Percentiles rank a stretch among this genome's conserved stretches.
Evolutionary conservation across 1,140 invertebrate genomes (phyloP).

Genomic region (Drosophila eugracilis): DNA sequence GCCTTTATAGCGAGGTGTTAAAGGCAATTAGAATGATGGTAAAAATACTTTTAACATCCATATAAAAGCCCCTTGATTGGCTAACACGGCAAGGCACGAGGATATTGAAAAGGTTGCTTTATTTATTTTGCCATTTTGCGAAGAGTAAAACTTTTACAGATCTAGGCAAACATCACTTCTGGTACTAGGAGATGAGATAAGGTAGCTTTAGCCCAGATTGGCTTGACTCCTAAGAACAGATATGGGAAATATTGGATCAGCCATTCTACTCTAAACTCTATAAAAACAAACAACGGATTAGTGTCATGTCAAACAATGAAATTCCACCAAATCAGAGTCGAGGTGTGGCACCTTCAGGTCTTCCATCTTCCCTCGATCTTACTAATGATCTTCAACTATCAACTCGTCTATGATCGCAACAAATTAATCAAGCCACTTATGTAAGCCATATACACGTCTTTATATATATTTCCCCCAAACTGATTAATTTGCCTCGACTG

Average conservation of each 20-base stretch:
- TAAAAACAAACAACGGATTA: conserved; percentile 6
- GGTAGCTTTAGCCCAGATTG: too few relatives aligned
- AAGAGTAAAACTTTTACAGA: too few relatives aligned
- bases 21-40: conserved; percentile 40
- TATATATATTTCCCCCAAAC: conserved; percentile 27
- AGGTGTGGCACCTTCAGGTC: too few relatives aligned
- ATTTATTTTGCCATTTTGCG: neutral
- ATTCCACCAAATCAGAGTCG: too few relatives aligned
- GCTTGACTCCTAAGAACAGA: too few relatives aligned
- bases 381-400: conserved; percentile 61
- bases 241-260: conserved; percentile 3
- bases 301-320: neutral
- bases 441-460: conserved; percentile 6
- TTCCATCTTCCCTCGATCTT: conserved; percentile 19
- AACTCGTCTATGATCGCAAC: conserved; percentile 47
- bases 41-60: conserved; percentile 17
- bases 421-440: conserved; percentile 62
- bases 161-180: too few relatives aligned
- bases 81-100: neutral
- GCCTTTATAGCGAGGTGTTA: conserved; percentile 43
- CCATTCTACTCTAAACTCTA: too few relatives aligned
- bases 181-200: too few relatives aligned
- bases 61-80: conserved; percentile 24
- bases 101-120: neutral
- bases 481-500: conserved; percentile 43